A percentile compares a stretch with the other conserved stretches of the same genome.
phyloP scores from a whole-genome alignment of 2,888 invertebrate species.

The Barypeithes pellucidus region DNA sequence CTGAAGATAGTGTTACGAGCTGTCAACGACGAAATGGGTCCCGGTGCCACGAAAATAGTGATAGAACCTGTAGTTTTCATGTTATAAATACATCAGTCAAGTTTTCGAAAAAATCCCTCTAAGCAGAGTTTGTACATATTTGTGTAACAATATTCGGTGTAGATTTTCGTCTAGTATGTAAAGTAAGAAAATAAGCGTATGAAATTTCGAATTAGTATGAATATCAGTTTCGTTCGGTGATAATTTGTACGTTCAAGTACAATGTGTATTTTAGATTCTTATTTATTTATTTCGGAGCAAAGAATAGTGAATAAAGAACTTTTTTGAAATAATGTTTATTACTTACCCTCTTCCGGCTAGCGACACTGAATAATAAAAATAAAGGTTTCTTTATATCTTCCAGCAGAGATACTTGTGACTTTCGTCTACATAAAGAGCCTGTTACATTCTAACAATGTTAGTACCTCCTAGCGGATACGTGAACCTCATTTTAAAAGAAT shows the following conservation, averaged over 20 bases:
- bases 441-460: too few species aligned
- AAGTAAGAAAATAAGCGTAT: conserved; percentile 12
- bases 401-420: too few species aligned
- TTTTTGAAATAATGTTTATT: conserved; percentile 7
- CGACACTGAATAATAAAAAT: too few species aligned
- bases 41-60: too few species aligned
- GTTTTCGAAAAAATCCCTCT: conserved; percentile 14
- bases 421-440: too few species aligned
- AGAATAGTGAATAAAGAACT: conserved; percentile 25
- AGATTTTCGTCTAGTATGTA: conserved; percentile 23
- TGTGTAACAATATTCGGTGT: conserved; percentile 16
- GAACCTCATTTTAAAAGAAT: too few species aligned
- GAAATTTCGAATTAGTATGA: conserved; percentile 10
- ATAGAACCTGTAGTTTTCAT: too few species aligned
- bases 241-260: conserved; percentile 5
- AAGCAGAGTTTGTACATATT: conserved; percentile 25
- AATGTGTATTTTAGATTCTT: conserved; percentile 15
- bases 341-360: too few species aligned
- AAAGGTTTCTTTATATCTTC: too few species aligned
- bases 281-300: conserved; percentile 29
- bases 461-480: too few species aligned
- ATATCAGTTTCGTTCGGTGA: conserved; percentile 4
- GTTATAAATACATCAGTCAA: conserved; percentile 6
- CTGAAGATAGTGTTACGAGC: too few species aligned
- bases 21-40: too few species aligned